Conservation (phyloP, 2,888 invertebrate species). For the Aphrophora alni region DNA sequence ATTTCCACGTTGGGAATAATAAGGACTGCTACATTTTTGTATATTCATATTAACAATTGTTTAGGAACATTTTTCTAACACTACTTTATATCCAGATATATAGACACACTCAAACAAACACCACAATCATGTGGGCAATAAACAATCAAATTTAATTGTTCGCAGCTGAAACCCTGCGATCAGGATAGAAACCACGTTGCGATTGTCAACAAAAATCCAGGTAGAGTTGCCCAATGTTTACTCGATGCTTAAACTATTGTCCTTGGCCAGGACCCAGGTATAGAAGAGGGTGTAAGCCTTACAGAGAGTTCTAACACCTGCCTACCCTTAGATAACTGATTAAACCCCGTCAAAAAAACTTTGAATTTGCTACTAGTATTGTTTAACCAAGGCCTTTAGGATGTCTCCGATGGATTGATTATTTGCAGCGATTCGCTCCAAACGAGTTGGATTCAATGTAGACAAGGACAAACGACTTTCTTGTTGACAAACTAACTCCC, state of each 20-base stretch:
- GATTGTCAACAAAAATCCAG: neutral
- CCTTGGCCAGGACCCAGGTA: neutral
- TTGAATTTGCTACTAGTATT: neutral
- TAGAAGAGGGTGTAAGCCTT: neutral
- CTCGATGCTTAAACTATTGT: neutral
- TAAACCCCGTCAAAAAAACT: neutral
- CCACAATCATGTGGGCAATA: neutral
- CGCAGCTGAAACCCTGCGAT: neutral
- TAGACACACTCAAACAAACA: too few relatives aligned
- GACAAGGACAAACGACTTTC: neutral
- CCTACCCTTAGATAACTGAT: neutral
- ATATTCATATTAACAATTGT: too few relatives aligned
- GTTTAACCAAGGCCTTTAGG: neutral
- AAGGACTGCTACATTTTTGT: too few relatives aligned
- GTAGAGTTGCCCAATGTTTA: neutral
- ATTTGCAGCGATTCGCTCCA: neutral
- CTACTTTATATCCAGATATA: neutral
- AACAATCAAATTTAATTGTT: neutral
- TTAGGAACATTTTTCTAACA: too few relatives aligned
- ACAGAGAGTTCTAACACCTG: slow-evolving; percentile 7
- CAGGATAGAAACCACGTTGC: neutral
- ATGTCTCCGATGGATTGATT: neutral
- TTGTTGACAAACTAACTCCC: too few relatives aligned
- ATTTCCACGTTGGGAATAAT: too few relatives aligned
- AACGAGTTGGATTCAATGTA: neutral